Evolutionary conservation across 2,797 vertebrate species (phyloP).

Genomic region (Alfaro cultratus): DNA sequence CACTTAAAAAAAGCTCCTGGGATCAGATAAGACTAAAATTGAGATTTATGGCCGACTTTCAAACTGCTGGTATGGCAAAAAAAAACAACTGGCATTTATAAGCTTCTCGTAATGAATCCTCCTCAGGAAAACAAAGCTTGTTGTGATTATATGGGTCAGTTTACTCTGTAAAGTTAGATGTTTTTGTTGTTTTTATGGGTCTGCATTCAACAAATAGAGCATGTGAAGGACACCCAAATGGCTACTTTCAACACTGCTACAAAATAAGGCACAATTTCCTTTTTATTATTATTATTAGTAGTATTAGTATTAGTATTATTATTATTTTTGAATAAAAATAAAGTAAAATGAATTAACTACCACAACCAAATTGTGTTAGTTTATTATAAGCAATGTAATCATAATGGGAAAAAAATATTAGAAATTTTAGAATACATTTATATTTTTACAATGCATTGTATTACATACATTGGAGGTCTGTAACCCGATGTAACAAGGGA

Average conservation of each 20-base stretch:
- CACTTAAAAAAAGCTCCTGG: neutral
- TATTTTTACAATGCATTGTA: neutral
- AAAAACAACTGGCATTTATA: neutral
- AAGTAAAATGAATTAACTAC: too few relatives aligned
- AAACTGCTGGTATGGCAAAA: neutral
- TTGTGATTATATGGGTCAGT: too few relatives aligned
- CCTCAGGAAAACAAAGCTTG: too few relatives aligned
- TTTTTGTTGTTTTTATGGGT: too few relatives aligned
- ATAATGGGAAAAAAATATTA: neutral
- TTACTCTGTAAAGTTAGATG: too few relatives aligned
- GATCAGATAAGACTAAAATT: neutral
- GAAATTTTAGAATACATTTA: neutral
- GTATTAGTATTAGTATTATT: neutral
- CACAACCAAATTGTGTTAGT: too few relatives aligned
- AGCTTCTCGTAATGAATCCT: too few relatives aligned
- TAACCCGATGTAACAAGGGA: neutral
- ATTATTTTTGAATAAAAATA: neutral
- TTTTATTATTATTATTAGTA: neutral
- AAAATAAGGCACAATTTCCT: neutral
- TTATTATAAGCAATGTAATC: neutral
- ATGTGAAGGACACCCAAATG: too few relatives aligned
- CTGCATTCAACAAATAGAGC: too few relatives aligned
- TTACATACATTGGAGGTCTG: neutral
- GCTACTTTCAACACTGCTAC: neutral
- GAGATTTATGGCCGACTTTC: neutral